A percentile compares a stretch with the other conserved stretches of the same genome.
These are phyloP conservation scores for Micrastur ruficollis DNA, from an alignment of 2,797 vertebrate species.

Conservation along the genomic window DNA sequence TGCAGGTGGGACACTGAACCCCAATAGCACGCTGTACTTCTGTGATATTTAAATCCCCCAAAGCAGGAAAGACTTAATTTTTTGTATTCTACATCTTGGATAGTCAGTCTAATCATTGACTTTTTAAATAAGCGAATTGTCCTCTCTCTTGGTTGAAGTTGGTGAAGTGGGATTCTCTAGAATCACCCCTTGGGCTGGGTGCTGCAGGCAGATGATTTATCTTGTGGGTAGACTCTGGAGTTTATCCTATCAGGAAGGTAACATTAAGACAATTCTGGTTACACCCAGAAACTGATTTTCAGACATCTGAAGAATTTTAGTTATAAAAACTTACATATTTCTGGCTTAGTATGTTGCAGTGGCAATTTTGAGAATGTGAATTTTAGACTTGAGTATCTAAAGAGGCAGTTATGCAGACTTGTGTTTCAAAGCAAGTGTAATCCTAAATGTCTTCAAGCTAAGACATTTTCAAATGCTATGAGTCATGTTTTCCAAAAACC, in stretches of 20 bases:
- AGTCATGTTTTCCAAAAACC: neutral
- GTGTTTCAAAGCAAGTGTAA: neutral
- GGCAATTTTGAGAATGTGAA: neutral
- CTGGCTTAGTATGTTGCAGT: neutral
- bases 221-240: neutral
- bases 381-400: neutral
- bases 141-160: neutral
- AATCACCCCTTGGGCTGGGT: neutral
- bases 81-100: neutral
- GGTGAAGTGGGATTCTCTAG: neutral
- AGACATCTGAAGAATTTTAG: neutral
- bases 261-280: neutral
- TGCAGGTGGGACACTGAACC: neutral
- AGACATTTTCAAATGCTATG: neutral
- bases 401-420: neutral
- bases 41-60: neutral
- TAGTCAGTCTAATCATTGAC: neutral
- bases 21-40: fast-evolving
- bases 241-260: neutral
- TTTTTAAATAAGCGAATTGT: neutral
- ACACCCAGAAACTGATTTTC: neutral
- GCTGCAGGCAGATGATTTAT: neutral
- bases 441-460: neutral
- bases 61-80: neutral
- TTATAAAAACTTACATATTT: neutral